Conservation (phyloP, 2,888 invertebrate genomes). For the Tenthredo amoena region DNA sequence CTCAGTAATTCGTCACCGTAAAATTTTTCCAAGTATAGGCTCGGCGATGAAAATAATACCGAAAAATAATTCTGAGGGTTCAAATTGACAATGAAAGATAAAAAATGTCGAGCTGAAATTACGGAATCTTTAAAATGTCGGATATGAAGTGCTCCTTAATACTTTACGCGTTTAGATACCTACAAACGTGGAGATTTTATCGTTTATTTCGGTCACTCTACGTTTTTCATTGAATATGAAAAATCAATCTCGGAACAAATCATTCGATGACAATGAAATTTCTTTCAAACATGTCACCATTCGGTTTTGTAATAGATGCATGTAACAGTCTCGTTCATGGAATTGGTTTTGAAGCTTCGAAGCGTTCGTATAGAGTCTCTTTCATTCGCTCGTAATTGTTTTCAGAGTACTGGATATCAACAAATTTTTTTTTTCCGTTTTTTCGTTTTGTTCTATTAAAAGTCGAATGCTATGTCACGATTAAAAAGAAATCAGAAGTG, state of each 20-base stretch:
- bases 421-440: background rate
- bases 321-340: background rate
- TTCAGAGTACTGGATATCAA: background rate
- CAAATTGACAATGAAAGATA: no score
- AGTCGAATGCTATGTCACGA: background rate
- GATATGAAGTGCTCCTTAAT: background rate
- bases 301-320: background rate
- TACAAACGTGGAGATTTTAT: background rate
- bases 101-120: background rate
- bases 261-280: background rate
- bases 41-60: no score
- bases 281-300: no score
- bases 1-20: no score
- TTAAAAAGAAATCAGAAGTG: background rate
- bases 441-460: background rate
- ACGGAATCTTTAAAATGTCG: background rate
- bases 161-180: background rate
- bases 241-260: background rate
- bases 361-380: background rate
- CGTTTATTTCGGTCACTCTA: background rate
- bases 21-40: no score
- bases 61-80: no score
- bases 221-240: background rate
- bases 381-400: slow-evolving; percentile 8
- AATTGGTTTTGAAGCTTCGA: background rate